Conservation (phyloP, 2,797 vertebrate species). For the Oreonectes daqikongensis region DNA sequence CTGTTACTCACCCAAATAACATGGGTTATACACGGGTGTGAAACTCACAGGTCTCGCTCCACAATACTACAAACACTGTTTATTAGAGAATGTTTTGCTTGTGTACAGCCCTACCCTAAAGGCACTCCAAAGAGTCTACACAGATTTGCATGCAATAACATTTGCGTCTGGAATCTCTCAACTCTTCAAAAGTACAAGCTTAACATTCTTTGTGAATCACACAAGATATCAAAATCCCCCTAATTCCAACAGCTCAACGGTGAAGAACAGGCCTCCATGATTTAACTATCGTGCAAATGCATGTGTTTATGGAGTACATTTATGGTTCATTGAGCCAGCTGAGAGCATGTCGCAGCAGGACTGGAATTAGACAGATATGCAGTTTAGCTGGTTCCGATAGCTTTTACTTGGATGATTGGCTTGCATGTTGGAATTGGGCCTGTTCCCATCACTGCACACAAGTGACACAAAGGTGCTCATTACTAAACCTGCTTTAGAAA, state of each 20-base stretch:
- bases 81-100: slow-evolving; percentile 11
- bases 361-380: slow-evolving; percentile 50
- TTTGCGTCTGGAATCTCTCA: slow-evolving; percentile 72
- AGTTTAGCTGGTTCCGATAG: slow-evolving; percentile 61
- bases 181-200: slow-evolving; percentile 57
- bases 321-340: not conserved
- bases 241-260: slow-evolving; percentile 1
- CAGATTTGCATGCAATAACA: slow-evolving; percentile 46
- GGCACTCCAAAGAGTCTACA: not conserved
- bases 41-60: not conserved
- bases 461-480: not conserved
- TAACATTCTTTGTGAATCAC: slow-evolving; percentile 62
- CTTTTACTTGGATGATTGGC: not conserved
- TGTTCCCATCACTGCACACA: not conserved
- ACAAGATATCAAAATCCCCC: slow-evolving; percentile 30
- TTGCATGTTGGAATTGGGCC: not conserved
- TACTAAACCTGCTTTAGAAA: not conserved
- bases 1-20: slow-evolving; percentile 33
- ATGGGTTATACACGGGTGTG: not conserved
- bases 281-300: not conserved
- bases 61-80: not conserved
- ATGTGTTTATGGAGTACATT: not conserved
- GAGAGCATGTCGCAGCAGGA: slow-evolving; percentile 59
- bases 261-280: not conserved
- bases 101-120: slow-evolving; percentile 12